phyloP scores from a whole-genome alignment of 2,888 invertebrate genomes.

The Macaria liturata region DNA sequence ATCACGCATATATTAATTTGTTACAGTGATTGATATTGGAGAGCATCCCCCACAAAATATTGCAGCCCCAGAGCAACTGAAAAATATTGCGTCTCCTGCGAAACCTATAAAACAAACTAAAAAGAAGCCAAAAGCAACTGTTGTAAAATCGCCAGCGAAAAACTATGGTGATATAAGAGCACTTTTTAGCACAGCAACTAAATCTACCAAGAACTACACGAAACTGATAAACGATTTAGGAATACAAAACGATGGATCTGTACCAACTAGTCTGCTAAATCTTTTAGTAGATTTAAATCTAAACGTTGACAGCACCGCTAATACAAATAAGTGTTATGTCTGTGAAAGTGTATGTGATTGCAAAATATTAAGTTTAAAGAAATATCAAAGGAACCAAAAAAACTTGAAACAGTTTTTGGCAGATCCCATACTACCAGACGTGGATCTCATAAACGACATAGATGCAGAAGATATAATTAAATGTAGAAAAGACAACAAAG shows the following conservation, averaged over 20 bases:
- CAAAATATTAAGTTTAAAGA: constrained; percentile 46
- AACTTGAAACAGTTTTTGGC: constrained; percentile 42
- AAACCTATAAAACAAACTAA: constrained; percentile 52
- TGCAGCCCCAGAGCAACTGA: constrained; percentile 32
- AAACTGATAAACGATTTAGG: constrained; percentile 69
- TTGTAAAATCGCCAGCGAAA: constrained; percentile 59
- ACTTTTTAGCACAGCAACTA: constrained; percentile 75
- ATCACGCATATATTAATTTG: too few species aligned
- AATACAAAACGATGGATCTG: constrained; percentile 58
- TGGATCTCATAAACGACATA: constrained; percentile 63
- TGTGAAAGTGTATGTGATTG: constrained; percentile 75
- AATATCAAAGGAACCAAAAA: constrained; percentile 35
- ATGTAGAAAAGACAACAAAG: constrained; percentile 40
- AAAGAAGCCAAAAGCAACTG: constrained; percentile 51
- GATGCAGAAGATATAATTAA: constrained; percentile 48
- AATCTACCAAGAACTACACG: constrained; percentile 74
- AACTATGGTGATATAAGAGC: constrained; percentile 82
- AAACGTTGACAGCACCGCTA: constrained; percentile 51
- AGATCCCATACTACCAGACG: constrained; percentile 55
- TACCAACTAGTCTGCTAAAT: constrained; percentile 64
- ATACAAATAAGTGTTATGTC: constrained; percentile 59
- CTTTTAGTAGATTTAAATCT: constrained; percentile 74
- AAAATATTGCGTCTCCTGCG: constrained; percentile 28
- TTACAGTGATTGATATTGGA: not conserved
- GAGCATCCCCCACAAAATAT: constrained; percentile 24